phyloP scores from a whole-genome alignment of 1,140 invertebrate genomes.

The Hesperophylax magnus region DNA sequence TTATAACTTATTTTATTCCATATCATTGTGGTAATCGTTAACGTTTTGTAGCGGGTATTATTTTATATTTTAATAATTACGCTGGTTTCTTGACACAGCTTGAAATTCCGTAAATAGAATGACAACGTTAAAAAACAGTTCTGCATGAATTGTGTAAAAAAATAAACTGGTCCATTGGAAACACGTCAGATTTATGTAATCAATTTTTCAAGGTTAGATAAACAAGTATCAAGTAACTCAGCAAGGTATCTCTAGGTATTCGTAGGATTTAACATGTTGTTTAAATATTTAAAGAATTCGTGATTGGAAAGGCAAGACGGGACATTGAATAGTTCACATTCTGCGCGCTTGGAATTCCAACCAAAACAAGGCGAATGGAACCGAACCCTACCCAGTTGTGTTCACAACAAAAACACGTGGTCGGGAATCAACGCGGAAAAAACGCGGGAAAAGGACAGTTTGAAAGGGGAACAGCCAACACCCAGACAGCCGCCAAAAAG shows the following conservation, averaged over 20 bases:
- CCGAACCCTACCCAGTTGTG: not conserved
- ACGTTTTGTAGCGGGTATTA: no score
- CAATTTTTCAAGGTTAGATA: conserved; percentile 32
- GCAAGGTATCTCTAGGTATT: not conserved
- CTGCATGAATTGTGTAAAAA: conserved; percentile 8
- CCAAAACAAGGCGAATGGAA: not conserved
- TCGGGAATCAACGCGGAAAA: conserved; percentile 5
- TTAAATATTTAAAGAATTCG: not conserved
- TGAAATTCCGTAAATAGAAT: conserved; percentile 17
- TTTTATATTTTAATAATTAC: not conserved
- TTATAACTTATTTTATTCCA: no score
- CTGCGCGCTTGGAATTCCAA: not conserved
- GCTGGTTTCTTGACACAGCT: conserved; percentile 32
- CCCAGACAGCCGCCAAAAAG: not conserved
- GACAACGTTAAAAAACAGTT: conserved; percentile 15
- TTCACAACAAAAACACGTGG: conserved; percentile 40
- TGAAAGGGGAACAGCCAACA: conserved; percentile 17
- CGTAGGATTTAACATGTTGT: conserved; percentile 5
- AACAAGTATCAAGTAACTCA: conserved; percentile 16
- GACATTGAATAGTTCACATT: not conserved
- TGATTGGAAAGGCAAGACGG: not conserved
- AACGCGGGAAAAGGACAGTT: conserved; percentile 37
- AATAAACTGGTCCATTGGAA: conserved; percentile 29
- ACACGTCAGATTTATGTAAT: conserved; percentile 34
- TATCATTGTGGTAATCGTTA: no score